These are phyloP conservation scores for Metridium senile DNA, from an alignment of 92 coral and sea anemone species.

Conservation along the genomic window DNA sequence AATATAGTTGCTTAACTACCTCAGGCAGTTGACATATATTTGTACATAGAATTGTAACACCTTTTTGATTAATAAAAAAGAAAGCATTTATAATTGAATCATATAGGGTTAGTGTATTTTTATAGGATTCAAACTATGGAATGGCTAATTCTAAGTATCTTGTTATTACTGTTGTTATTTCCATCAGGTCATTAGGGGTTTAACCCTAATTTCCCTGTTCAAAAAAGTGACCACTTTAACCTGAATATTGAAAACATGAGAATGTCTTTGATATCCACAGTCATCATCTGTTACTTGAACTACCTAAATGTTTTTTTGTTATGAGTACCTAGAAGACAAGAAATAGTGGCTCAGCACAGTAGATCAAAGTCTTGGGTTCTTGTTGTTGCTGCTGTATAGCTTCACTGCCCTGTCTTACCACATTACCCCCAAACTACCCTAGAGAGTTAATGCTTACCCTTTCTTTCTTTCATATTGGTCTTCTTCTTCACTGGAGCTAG, in stretches of 20 bases:
- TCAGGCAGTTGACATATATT: too few relatives aligned
- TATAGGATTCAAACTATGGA: too few relatives aligned
- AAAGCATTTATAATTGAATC: too few relatives aligned
- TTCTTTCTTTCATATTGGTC: constrained; percentile 60
- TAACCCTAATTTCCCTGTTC: constrained; percentile 27
- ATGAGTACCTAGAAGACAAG: constrained; percentile 95
- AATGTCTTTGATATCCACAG: constrained; percentile 92
- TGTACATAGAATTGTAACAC: too few relatives aligned
- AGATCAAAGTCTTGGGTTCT: constrained; percentile 1
- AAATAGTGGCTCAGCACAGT: constrained; percentile 79
- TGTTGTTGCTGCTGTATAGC: constrained; percentile 18
- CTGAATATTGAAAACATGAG: constrained; percentile 90
- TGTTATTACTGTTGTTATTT: not conserved
- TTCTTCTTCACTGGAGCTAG: constrained; percentile 75
- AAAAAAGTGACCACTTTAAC: constrained; percentile 61
- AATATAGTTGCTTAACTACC: too few relatives aligned
- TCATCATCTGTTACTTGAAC: constrained; percentile 87
- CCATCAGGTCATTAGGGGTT: not conserved
- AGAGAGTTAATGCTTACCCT: constrained; percentile 46
- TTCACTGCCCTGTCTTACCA: constrained; percentile 6
- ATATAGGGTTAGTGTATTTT: too few relatives aligned
- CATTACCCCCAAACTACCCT: not conserved
- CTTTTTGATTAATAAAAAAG: too few relatives aligned
- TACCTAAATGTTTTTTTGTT: constrained; percentile 86
- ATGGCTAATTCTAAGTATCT: too few relatives aligned